Conservation (phyloP, 2,113 vertebrate species). For the Sylvietta virens region DNA sequence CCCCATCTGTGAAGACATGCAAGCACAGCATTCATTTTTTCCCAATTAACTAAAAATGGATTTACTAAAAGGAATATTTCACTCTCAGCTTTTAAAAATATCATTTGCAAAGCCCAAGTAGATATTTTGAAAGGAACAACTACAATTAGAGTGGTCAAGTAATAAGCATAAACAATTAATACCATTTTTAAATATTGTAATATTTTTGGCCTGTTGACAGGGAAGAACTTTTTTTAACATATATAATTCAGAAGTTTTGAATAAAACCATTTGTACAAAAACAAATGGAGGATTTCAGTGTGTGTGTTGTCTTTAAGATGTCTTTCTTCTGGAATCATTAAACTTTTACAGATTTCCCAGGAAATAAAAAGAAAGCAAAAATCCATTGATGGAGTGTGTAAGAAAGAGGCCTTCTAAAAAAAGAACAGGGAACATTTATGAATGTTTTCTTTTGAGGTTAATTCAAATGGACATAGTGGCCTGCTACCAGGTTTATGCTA, state of each 20-base stretch:
- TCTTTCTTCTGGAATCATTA: not conserved
- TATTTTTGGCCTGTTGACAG: not conserved
- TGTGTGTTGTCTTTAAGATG: not conserved
- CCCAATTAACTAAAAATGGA: not conserved
- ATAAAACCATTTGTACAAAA: not conserved
- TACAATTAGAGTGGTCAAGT: not conserved
- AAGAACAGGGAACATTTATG: not conserved
- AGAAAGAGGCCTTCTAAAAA: not conserved
- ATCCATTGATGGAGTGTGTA: not conserved
- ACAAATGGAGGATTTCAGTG: not conserved
- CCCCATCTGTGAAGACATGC: not conserved
- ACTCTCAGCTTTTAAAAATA: not conserved
- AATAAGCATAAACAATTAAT: not conserved
- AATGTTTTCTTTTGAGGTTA: not conserved
- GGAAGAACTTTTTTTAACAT: not conserved
- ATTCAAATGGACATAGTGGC: not conserved
- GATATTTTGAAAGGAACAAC: not conserved
- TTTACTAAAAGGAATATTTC: not conserved
- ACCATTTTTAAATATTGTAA: not conserved
- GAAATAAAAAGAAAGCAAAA: not conserved
- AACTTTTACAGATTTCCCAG: not conserved
- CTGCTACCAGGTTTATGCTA: not conserved
- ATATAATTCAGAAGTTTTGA: not conserved
- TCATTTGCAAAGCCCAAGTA: not conserved
- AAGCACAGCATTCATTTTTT: not conserved